Evolutionary conservation across 1,140 invertebrate species (phyloP).

Genomic region (Ridgeia piscesae): DNA sequence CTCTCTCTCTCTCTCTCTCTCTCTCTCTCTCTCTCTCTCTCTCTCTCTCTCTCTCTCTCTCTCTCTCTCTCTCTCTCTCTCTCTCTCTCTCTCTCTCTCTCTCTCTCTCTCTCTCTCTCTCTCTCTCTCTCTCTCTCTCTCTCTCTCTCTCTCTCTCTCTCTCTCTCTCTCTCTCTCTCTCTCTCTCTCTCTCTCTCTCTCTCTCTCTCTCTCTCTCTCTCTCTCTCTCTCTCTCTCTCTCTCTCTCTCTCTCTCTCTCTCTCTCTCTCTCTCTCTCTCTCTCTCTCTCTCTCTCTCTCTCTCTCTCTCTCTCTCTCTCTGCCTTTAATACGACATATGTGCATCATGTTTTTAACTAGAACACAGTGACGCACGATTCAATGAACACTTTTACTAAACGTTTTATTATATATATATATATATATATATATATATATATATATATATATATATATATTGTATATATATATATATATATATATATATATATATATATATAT

Average conservation of each 20-base stretch:
- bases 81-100: not conserved
- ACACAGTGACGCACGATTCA: too few relatives aligned
- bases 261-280: constrained; percentile 22
- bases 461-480: too few relatives aligned
- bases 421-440: too few relatives aligned
- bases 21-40: constrained; percentile 6
- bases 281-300: constrained; percentile 23
- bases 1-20: constrained; percentile 8
- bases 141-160: not conserved
- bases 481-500: too few relatives aligned
- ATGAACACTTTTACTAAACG: too few relatives aligned
- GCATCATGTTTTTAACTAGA: too few relatives aligned
- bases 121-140: constrained; percentile 21
- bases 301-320: constrained; percentile 20
- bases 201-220: constrained; percentile 25
- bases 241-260: constrained; percentile 20
- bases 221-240: constrained; percentile 24
- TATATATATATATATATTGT: too few relatives aligned
- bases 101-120: constrained; percentile 18
- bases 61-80: constrained; percentile 8
- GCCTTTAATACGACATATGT: too few relatives aligned
- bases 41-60: not conserved
- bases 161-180: constrained; percentile 23
- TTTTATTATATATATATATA: too few relatives aligned
- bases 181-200: constrained; percentile 21